Evolutionary conservation across 2,113 vertebrate species (phyloP).

Genomic region (Hippocampus abdominalis): DNA sequence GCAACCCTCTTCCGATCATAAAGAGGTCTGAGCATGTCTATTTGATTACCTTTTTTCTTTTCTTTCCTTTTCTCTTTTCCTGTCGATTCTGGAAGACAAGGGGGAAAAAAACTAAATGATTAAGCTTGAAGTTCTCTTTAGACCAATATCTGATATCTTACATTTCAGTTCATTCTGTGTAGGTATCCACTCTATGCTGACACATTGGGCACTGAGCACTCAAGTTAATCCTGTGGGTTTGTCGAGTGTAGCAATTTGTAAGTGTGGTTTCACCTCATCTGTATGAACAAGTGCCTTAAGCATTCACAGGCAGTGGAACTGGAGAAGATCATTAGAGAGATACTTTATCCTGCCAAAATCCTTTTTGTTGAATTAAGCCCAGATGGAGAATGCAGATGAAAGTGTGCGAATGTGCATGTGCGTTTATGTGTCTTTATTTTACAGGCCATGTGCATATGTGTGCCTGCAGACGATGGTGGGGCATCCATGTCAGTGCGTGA

Average conservation of each 20-base stretch:
- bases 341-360: conserved; percentile 76
- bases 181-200: conserved; percentile 43
- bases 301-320: conserved; percentile 74
- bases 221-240: conserved; percentile 65
- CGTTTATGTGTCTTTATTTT: conserved; percentile 29
- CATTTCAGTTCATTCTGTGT: conserved; percentile 31
- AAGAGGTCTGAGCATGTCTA: background rate
- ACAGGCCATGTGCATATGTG: conserved; percentile 30
- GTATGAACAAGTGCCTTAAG: conserved; percentile 76
- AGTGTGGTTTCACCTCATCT: conserved; percentile 74
- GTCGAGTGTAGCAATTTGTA: conserved; percentile 74
- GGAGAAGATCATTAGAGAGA: conserved; percentile 77
- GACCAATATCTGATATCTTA: conserved; percentile 50
- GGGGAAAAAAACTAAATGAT: conserved; percentile 43
- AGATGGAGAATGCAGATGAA: conserved; percentile 75
- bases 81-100: conserved; percentile 64
- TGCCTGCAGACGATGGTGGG: conserved; percentile 35
- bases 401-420: conserved; percentile 55
- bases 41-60: conserved; percentile 67
- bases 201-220: conserved; percentile 39
- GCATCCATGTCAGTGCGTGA: conserved; percentile 57
- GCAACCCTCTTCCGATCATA: conserved; percentile 2
- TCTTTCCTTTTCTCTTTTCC: conserved; percentile 65
- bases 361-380: conserved; percentile 74
- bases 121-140: conserved; percentile 33